These are phyloP conservation scores for Plusia festucae DNA, from an alignment of 2,888 invertebrate genomes.

Conservation along the genomic window DNA sequence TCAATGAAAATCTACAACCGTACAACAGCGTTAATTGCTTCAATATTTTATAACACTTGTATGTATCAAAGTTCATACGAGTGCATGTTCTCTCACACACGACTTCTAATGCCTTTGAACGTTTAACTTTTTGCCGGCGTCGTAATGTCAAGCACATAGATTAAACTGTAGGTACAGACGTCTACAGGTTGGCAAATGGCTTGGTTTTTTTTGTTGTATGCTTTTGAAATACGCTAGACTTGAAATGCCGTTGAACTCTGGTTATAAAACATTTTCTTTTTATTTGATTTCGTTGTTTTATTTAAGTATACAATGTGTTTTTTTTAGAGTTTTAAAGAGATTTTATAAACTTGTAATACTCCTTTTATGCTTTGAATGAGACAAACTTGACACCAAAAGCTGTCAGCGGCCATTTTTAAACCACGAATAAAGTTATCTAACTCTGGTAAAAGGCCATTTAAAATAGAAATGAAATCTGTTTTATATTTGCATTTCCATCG, in stretches of 20 bases:
- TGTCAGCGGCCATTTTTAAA: too few relatives aligned
- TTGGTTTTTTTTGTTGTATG: constrained; percentile 46
- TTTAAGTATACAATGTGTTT: too few relatives aligned
- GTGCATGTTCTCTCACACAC: not conserved
- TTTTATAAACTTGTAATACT: too few relatives aligned
- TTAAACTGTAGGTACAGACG: constrained; percentile 33
- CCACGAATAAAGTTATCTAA: too few relatives aligned
- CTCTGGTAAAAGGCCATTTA: too few relatives aligned
- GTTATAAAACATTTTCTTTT: not conserved
- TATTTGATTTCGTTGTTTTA: not conserved
- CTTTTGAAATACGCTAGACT: constrained; percentile 29
- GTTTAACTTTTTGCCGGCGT: constrained; percentile 31
- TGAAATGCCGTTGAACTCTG: constrained; percentile 27
- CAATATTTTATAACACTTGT: not conserved
- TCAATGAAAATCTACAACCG: constrained; percentile 28
- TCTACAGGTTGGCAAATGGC: constrained; percentile 25
- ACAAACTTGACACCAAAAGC: too few relatives aligned
- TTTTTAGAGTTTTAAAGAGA: too few relatives aligned
- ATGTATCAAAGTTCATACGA: not conserved
- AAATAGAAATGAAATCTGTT: too few relatives aligned
- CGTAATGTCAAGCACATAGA: constrained; percentile 32
- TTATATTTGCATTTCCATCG: too few relatives aligned
- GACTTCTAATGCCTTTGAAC: constrained; percentile 12
- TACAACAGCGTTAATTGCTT: not conserved
- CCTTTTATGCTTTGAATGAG: too few relatives aligned